phyloP scores from a whole-genome alignment of 2,888 invertebrate species.

The Pandemis corylana region DNA sequence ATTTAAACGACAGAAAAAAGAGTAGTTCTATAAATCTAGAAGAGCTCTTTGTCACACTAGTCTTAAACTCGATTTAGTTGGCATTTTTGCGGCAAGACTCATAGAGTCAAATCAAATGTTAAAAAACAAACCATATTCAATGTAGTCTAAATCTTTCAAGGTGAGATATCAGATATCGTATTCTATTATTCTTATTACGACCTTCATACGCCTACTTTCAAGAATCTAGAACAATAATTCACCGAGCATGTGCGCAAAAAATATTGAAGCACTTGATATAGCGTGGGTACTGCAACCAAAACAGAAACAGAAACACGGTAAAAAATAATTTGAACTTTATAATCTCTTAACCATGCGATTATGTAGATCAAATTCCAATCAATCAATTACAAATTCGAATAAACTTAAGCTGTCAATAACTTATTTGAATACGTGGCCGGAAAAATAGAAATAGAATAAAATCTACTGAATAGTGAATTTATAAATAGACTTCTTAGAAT shows the following conservation, averaged over 20 bases:
- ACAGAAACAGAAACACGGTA: background rate
- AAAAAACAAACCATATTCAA: constrained; percentile 42
- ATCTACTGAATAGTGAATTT: constrained; percentile 13
- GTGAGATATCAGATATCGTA: constrained; percentile 47
- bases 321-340: background rate
- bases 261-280: constrained; percentile 1
- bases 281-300: constrained; percentile 20
- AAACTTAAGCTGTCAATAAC: constrained; percentile 9
- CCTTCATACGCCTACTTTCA: constrained; percentile 52
- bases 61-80: constrained; percentile 3
- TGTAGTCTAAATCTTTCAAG: constrained; percentile 43
- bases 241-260: constrained; percentile 24
- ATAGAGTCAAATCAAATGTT: constrained; percentile 30
- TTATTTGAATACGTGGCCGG: background rate
- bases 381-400: constrained; percentile 9
- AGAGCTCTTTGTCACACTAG: constrained; percentile 15
- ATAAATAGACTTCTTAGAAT: constrained; percentile 22
- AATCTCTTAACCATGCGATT: background rate
- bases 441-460: constrained; percentile 1
- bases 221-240: constrained; percentile 51
- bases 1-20: background rate
- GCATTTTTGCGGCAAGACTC: constrained; percentile 24
- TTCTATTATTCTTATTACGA: constrained; percentile 45
- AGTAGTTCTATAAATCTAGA: constrained; percentile 28
- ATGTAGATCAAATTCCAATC: constrained; percentile 17